Conservation (phyloP, 2,888 invertebrate species). For the Apomyelois bistriatella region DNA sequence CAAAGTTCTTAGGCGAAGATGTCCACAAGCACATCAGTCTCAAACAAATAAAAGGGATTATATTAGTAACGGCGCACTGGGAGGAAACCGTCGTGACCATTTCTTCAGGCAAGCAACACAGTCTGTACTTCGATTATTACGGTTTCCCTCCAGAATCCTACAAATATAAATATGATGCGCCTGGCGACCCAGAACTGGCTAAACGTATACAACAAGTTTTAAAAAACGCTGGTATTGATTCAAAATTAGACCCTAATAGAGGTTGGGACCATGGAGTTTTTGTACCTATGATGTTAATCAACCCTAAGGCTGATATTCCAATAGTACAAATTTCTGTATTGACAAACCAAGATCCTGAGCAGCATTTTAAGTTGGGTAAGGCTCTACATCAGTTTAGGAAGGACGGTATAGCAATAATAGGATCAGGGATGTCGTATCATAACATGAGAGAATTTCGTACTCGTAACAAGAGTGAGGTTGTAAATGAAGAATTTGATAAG, state of each 20-base stretch:
- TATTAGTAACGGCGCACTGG: constrained; percentile 72
- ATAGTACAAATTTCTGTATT: constrained; percentile 67
- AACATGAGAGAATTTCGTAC: constrained; percentile 66
- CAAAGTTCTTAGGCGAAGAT: constrained; percentile 58
- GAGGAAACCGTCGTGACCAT: constrained; percentile 61
- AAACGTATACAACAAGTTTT: constrained; percentile 49
- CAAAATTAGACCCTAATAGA: constrained; percentile 57
- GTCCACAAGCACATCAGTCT: constrained; percentile 61
- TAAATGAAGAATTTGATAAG: constrained; percentile 65
- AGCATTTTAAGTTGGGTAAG: constrained; percentile 63
- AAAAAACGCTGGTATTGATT: constrained; percentile 53
- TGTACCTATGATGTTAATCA: constrained; percentile 72
- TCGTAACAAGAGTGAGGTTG: constrained; percentile 36
- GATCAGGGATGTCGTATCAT: constrained; percentile 73
- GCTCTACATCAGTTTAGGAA: constrained; percentile 54
- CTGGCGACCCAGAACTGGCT: constrained; percentile 60
- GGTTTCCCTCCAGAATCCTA: constrained; percentile 71
- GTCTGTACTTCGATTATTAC: constrained; percentile 69
- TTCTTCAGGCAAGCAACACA: constrained; percentile 63
- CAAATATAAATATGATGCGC: constrained; percentile 64
- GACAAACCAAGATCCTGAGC: constrained; percentile 51
- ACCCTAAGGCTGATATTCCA: constrained; percentile 63
- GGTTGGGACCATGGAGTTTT: constrained; percentile 77
- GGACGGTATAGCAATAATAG: constrained; percentile 63
- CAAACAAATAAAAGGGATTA: constrained; percentile 60